Percentiles rank a stretch among this genome's conserved stretches.
phyloP scores from a whole-genome alignment of 2,888 invertebrate genomes.

The Macrosiphum euphorbiae region DNA sequence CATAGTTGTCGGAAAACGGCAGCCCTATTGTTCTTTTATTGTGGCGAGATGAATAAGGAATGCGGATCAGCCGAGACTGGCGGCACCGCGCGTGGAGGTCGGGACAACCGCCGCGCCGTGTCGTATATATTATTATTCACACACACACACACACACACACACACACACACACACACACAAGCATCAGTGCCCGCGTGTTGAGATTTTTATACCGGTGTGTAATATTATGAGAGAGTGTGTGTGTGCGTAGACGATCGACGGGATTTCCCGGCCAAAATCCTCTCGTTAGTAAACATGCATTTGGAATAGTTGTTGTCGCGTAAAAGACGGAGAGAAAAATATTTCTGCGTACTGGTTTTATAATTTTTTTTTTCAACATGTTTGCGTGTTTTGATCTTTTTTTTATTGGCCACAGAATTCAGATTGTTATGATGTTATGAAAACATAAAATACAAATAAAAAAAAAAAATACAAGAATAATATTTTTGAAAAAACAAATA shows the following conservation, averaged over 20 bases:
- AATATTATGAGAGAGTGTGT: neutral
- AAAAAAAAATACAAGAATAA: neutral
- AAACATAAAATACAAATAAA: neutral
- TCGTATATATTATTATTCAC: conserved; percentile 21
- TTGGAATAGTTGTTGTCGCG: conserved; percentile 24
- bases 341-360: conserved; percentile 14
- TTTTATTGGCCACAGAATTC: neutral
- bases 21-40: conserved; percentile 50
- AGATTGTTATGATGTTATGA: neutral
- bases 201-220: conserved; percentile 1
- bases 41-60: conserved; percentile 53
- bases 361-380: neutral
- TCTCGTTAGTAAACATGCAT: conserved; percentile 53
- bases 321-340: neutral
- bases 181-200: conserved; percentile 20
- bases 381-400: neutral
- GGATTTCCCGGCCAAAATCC: conserved; percentile 63
- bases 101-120: conserved; percentile 50
- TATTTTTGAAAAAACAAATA: neutral
- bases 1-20: conserved; percentile 39
- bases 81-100: conserved; percentile 54
- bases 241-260: conserved; percentile 43
- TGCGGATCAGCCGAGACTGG: conserved; percentile 62
- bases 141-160: neutral
- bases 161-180: neutral